These are phyloP conservation scores for Patella vulgata DNA, from an alignment of 1,140 invertebrate species.

Conservation along the genomic window DNA sequence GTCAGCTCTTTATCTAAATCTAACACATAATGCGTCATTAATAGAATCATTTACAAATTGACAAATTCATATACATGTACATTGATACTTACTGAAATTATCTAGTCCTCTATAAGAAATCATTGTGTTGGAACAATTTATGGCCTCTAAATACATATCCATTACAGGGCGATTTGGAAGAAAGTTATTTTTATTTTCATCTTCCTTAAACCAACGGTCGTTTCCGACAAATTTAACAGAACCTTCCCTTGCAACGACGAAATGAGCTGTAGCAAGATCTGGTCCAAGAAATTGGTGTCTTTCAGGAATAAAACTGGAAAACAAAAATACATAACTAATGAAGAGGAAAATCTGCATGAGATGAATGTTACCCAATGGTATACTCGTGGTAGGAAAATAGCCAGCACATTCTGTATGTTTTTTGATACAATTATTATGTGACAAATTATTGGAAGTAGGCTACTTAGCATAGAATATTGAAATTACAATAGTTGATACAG, in stretches of 20 bases:
- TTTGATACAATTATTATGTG: too few relatives aligned
- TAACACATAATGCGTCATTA: too few relatives aligned
- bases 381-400: too few relatives aligned
- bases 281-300: slow-evolving; percentile 70
- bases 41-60: too few relatives aligned
- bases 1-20: too few relatives aligned
- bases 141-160: slow-evolving; percentile 72
- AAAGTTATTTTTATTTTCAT: slow-evolving; percentile 57
- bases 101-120: slow-evolving; percentile 79
- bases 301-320: slow-evolving; percentile 64
- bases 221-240: slow-evolving; percentile 75
- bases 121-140: slow-evolving; percentile 74
- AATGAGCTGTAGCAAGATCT: slow-evolving; percentile 80
- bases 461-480: too few relatives aligned
- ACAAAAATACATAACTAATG: neutral
- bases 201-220: slow-evolving; percentile 63
- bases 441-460: too few relatives aligned
- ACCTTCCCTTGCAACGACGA: slow-evolving; percentile 75
- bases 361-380: too few relatives aligned
- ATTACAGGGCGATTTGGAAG: slow-evolving; percentile 72
- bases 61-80: too few relatives aligned
- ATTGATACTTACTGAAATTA: slow-evolving; percentile 75
- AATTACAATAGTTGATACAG: too few relatives aligned
- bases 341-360: too few relatives aligned
- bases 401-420: too few relatives aligned